A percentile compares a stretch with the other conserved stretches of the same genome.
Conservation (phyloP, 1,140 invertebrate genomes). For the Oedothorax gibbosus region DNA sequence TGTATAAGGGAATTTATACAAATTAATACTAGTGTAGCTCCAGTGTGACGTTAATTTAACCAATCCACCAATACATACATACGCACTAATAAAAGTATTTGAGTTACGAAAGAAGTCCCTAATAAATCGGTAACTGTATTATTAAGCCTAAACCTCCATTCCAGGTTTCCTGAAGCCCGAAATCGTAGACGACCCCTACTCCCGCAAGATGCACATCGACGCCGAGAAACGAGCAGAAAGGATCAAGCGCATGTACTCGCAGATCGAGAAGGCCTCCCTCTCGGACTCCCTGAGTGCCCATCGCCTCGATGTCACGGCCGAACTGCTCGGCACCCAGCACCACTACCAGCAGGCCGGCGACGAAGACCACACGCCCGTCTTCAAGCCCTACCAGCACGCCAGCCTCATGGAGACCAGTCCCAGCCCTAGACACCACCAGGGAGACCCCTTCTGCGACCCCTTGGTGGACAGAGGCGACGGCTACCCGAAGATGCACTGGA, state of each 20-base stretch:
- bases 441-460: constrained; percentile 47
- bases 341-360: constrained; percentile 5
- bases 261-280: constrained; percentile 51
- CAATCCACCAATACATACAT: too few species aligned
- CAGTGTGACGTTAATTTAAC: too few species aligned
- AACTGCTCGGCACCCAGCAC: not conserved
- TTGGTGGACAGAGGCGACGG: constrained; percentile 27
- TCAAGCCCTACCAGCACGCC: constrained; percentile 53
- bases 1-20: too few species aligned
- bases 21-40: too few species aligned
- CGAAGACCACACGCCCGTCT: constrained; percentile 47
- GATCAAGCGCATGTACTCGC: constrained; percentile 58
- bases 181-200: constrained; percentile 55
- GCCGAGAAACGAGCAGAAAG: constrained; percentile 51
- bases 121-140: too few species aligned
- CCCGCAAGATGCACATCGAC: constrained; percentile 57
- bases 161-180: constrained; percentile 56
- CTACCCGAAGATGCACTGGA: constrained; percentile 57
- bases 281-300: constrained; percentile 27
- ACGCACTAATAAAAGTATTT: too few species aligned
- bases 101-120: too few species aligned
- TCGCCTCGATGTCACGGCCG: not conserved
- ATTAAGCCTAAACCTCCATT: not conserved
- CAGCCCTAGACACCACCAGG: constrained; percentile 7
- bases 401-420: not conserved